phyloP scores from a whole-genome alignment of 2,888 invertebrate species.

The Hypomecis atomaria region DNA sequence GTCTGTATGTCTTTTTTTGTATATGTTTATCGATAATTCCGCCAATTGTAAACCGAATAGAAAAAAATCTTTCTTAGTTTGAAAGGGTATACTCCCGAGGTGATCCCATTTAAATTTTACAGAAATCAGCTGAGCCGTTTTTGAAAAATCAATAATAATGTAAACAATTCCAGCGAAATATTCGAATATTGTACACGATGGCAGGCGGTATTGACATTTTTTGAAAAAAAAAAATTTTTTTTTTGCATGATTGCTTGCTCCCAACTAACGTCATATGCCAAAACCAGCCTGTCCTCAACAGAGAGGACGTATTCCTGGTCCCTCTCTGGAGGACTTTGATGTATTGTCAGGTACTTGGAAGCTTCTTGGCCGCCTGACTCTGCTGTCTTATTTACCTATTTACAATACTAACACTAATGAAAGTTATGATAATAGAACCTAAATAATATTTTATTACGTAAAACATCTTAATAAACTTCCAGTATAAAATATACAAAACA shows the following conservation, averaged over 20 bases:
- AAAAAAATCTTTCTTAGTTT: too few species aligned
- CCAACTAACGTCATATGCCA: slow-evolving; percentile 64
- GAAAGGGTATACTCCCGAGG: too few species aligned
- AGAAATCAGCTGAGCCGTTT: too few species aligned
- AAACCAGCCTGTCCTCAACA: slow-evolving; percentile 66
- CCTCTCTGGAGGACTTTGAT: slow-evolving; percentile 73
- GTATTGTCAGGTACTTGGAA: slow-evolving; percentile 83
- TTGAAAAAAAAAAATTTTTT: too few species aligned
- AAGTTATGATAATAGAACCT: slow-evolving; percentile 30
- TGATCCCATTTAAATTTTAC: too few species aligned
- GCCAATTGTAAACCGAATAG: too few species aligned
- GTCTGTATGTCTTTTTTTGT: too few species aligned
- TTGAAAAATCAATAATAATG: too few species aligned
- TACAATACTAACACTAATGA: slow-evolving; percentile 32
- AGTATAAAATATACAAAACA: slow-evolving; percentile 14
- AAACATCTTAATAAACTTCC: slow-evolving; percentile 21
- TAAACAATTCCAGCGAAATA: too few species aligned
- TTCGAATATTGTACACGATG: too few species aligned
- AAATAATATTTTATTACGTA: slow-evolving; percentile 17
- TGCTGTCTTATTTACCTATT: slow-evolving; percentile 45
- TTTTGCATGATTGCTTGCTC: slow-evolving; percentile 61
- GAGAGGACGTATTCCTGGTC: slow-evolving; percentile 51
- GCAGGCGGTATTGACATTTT: too few species aligned
- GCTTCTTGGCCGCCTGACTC: slow-evolving; percentile 80
- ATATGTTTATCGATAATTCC: too few species aligned